Base-by-base conservation (phyloP, 2,888 invertebrate species). In the Dioctria linearis region DNA sequence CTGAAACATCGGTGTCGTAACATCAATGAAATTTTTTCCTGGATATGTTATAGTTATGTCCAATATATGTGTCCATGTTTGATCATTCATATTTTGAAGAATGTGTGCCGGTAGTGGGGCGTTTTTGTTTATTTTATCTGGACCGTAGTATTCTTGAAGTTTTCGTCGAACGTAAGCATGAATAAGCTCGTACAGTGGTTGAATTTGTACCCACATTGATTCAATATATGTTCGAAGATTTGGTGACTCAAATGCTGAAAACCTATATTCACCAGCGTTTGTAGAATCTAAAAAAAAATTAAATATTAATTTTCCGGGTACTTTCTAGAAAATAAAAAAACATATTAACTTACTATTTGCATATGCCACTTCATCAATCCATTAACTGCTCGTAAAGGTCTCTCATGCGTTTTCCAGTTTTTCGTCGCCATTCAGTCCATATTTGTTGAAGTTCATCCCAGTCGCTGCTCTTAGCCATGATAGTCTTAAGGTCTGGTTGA, bases 381-480 rank as follows among this genome's bases (percentile, higher is more conserved):
- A 94, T 93, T 80, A 96, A 89, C 87, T 96, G 95, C 82, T 95
- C 94, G 84, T 94, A 96, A 49, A 94, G 89, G 83, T 96, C 95
- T 82, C 94, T 91, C 87, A 96, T 92, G 85, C 95, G 92, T 80
- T 94, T 92, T 0, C 95, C 96, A 0, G 96, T 95, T 83, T 95
- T 94, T 84, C 97, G 91, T 84, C 97, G 91, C 95, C 97, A 98
- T 86, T 96, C 96, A 0, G 94, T 93, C 98, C 98, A 98, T 0
- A 94, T 93, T 86, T 95, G 94, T 84, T 94, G 93, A 80, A 98
- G 89, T 87, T 97, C 96, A 82, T 97, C 95, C 94, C 97, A 97
- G 86, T 98, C 95, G 69, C 95, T 90, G 84, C 93, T 94, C 81
- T 90, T 91, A 0, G 95, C 94, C 95, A 97, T 95, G 82, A 96